Evolutionary conservation across 2,797 vertebrate genomes (phyloP).

Genomic region (Natrix natrix): DNA sequence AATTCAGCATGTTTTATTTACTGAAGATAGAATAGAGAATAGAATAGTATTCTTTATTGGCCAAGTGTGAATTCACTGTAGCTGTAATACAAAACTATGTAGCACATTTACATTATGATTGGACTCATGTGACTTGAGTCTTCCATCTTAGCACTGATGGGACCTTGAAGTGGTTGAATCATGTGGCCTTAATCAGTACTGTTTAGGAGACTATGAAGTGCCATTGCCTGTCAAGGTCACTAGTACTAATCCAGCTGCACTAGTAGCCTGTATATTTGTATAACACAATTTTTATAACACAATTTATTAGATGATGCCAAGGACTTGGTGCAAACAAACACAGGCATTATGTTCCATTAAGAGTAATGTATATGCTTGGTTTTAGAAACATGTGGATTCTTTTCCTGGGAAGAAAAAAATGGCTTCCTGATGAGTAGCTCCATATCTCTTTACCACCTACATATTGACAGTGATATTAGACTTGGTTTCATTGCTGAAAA

Average conservation of each 20-base stretch:
- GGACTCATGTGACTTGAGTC: not conserved
- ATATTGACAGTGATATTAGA: slow-evolving; percentile 19
- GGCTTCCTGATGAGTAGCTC: not conserved
- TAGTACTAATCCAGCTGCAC: not conserved
- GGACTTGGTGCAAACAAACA: not conserved
- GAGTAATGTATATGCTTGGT: not conserved
- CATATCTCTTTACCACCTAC: not conserved
- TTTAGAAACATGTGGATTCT: not conserved
- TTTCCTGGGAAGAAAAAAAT: not conserved
- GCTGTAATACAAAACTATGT: not conserved
- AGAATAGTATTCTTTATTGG: too few species aligned
- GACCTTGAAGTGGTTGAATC: not conserved
- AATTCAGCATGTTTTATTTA: not conserved
- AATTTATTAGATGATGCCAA: not conserved
- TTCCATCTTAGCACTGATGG: not conserved
- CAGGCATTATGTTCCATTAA: not conserved
- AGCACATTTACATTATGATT: not conserved
- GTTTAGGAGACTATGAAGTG: not conserved
- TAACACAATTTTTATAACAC: not conserved
- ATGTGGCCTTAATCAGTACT: not conserved
- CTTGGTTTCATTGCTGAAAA: not conserved
- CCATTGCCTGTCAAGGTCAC: not conserved
- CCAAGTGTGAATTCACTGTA: not conserved
- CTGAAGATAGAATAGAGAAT: not conserved
- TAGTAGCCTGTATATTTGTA: not conserved